Conservation (phyloP, 92 coral and sea anemone species). For the Metridium senile region DNA sequence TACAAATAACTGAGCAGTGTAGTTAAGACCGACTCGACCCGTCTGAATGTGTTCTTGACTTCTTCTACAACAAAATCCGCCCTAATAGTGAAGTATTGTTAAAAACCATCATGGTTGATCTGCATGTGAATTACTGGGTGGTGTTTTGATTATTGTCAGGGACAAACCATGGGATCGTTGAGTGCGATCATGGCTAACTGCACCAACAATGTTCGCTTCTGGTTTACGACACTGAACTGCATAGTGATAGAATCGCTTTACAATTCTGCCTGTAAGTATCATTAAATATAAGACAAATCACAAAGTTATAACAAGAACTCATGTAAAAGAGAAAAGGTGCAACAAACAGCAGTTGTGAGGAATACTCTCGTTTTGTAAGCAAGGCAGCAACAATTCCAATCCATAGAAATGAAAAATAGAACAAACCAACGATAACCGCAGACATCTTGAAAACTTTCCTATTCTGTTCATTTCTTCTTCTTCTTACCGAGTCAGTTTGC, state of each 20-base stretch:
- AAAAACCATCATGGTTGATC: too few species aligned
- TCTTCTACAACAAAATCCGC: too few species aligned
- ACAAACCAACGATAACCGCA: background rate
- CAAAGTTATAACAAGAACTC: background rate
- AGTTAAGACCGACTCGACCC: too few species aligned
- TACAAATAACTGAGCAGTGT: too few species aligned
- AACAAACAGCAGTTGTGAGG: background rate
- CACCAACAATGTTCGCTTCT: too few species aligned
- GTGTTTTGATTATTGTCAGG: too few species aligned
- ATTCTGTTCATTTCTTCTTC: slow-evolving; percentile 16
- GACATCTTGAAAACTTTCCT: slow-evolving; percentile 26
- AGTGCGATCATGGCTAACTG: too few species aligned
- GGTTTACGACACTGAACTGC: background rate
- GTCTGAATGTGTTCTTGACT: too few species aligned
- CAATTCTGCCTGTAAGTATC: slow-evolving; percentile 10
- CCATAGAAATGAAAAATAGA: background rate
- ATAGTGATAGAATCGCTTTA: background rate
- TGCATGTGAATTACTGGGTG: too few species aligned
- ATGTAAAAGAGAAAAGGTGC: background rate
- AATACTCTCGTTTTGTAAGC: background rate
- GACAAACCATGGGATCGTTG: too few species aligned
- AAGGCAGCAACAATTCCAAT: background rate
- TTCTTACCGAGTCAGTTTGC: slow-evolving; percentile 3
- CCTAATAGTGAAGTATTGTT: too few species aligned
- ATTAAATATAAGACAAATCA: slow-evolving; percentile 14